phyloP scores from a whole-genome alignment of 2,797 vertebrate species.

The Synanceia verrucosa region DNA sequence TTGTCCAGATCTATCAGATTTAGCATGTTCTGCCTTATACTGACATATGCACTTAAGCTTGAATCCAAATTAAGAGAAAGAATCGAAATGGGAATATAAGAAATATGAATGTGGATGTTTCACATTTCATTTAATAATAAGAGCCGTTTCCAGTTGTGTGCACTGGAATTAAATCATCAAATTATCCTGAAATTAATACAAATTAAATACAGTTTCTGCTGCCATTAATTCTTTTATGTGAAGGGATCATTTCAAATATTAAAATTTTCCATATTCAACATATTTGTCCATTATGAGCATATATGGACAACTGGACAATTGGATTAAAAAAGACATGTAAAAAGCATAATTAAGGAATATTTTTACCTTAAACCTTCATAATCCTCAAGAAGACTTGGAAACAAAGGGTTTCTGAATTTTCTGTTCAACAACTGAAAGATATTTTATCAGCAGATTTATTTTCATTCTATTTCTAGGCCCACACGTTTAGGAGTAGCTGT shows the following conservation, averaged over 20 bases:
- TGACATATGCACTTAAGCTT: neutral
- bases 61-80: neutral
- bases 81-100: neutral
- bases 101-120: neutral
- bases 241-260: slow-evolving; percentile 5
- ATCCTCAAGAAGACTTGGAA: neutral
- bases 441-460: neutral
- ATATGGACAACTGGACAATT: neutral
- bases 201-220: neutral
- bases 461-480: neutral
- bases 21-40: neutral
- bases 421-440: neutral
- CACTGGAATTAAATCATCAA: neutral
- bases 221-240: neutral
- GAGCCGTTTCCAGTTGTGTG: neutral
- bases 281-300: neutral
- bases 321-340: neutral
- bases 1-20: neutral
- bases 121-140: neutral
- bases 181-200: slow-evolving; percentile 16
- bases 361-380: slow-evolving; percentile 8
- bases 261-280: neutral
- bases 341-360: slow-evolving; percentile 6
- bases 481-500: neutral
- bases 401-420: neutral